Conservation (phyloP, 2,797 vertebrate genomes). For the Scyliorhinus canicula region DNA sequence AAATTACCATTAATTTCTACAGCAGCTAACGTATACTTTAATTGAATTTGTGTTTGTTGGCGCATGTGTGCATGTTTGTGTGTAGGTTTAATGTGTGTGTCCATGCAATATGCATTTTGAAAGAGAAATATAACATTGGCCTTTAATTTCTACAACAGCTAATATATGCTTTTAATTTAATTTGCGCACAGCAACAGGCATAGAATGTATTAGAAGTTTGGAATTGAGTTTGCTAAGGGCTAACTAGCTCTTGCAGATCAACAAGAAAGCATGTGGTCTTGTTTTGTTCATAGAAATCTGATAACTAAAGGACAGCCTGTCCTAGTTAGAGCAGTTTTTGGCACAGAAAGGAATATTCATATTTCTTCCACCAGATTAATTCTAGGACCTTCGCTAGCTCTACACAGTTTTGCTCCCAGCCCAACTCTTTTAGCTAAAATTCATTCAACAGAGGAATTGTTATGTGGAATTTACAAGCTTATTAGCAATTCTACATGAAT, state of each 20-base stretch:
- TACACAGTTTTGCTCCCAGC: background rate
- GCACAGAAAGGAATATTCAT: background rate
- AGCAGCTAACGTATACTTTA: too few relatives aligned
- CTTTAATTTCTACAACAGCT: background rate
- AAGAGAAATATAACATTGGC: background rate
- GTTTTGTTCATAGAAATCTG: conserved; percentile 22
- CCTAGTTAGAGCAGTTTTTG: conserved; percentile 19
- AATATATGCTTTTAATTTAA: background rate
- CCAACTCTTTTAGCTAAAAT: background rate
- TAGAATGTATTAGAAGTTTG: background rate
- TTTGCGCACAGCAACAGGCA: background rate
- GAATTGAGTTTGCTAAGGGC: background rate
- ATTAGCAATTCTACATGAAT: background rate
- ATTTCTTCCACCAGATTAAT: background rate
- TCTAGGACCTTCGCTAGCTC: background rate
- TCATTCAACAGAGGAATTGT: background rate
- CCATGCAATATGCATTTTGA: too few relatives aligned
- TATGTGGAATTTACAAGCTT: background rate
- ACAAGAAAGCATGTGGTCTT: background rate
- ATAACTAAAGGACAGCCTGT: conserved; percentile 28
- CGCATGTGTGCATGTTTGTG: too few relatives aligned
- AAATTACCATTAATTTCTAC: too few relatives aligned
- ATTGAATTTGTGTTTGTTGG: too few relatives aligned
- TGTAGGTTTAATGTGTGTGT: background rate
- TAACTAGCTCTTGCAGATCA: background rate